Base-by-base conservation (phyloP, 2,888 invertebrate genomes). In the Oxyteleia sp. region DNA sequence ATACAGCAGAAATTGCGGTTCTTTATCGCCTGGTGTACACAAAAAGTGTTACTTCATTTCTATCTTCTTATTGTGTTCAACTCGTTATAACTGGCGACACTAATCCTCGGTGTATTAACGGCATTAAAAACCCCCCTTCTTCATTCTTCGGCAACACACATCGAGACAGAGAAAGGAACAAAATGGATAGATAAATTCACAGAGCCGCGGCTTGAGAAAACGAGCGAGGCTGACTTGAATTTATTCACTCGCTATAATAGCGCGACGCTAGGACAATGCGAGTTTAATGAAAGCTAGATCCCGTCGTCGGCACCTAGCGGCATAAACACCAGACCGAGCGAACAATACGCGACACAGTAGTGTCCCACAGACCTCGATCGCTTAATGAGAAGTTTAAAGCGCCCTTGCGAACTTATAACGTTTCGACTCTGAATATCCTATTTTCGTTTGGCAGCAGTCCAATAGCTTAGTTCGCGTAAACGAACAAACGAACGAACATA, bases 271-370 rank as follows among this genome's bases (percentile, higher is more conserved):
- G 90, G 89, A 92, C 92, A 92, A 92, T 92, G 91, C 90, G 82
- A 86, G 89, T 90, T 90, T 92, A 92, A 92, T 92, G 91, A 92
- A 92, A 92, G 91, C 91, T 88, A 86, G 84, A 84, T 87, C 82
- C 72, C 79, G 84, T 68, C 72, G 72, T 45, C 66, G n/a, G n/a
- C n/a, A n/a, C n/a, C n/a, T n/a, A n/a, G n/a, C n/a, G n/a, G n/a
- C n/a, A n/a, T n/a, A n/a, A n/a, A n/a, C n/a, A n/a, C n/a, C n/a
- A n/a, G n/a, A n/a, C n/a, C n/a, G n/a, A n/a, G n/a, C n/a, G n/a
- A n/a, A n/a, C n/a, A n/a, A n/a, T n/a, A n/a, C n/a, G n/a, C n/a
- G n/a, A n/a, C n/a, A n/a, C n/a, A n/a, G n/a, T n/a, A n/a, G n/a
- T n/a, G n/a, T n/a, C n/a, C n/a, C n/a, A n/a, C n/a, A n/a, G n/a